Evolutionary conservation across 2,113 vertebrate genomes (phyloP).

Genomic region (Nyctereutes procyonoides): DNA sequence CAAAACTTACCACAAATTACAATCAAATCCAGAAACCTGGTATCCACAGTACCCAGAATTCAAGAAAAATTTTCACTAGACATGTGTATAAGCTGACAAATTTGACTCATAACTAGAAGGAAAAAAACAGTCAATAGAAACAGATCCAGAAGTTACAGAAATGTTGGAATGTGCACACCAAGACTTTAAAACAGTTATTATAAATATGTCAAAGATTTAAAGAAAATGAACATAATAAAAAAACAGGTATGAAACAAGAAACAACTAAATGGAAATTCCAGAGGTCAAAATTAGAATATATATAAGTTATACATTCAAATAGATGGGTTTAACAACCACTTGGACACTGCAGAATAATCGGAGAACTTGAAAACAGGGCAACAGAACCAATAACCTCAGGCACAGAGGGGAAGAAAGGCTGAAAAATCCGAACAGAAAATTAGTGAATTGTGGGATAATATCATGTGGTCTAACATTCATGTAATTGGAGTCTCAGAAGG

Average conservation of each 20-base stretch:
- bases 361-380: not conserved
- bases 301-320: not conserved
- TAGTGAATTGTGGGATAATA: not conserved
- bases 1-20: not conserved
- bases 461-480: not conserved
- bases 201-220: not conserved
- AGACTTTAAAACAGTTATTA: not conserved
- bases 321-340: not conserved
- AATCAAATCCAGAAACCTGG: not conserved
- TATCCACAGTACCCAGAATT: not conserved
- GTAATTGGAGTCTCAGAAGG: not conserved
- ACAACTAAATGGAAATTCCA: not conserved
- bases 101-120: not conserved
- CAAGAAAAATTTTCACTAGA: not conserved
- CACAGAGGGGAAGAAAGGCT: fast-evolving
- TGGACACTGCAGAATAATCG: not conserved
- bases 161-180: not conserved
- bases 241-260: not conserved
- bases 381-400: not conserved
- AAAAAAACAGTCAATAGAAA: not conserved
- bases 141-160: not conserved
- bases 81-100: not conserved
- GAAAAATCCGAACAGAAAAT: not conserved
- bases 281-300: not conserved
- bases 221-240: not conserved